A percentile compares a stretch with the other conserved stretches of the same genome.
phyloP scores from a whole-genome alignment of 2,888 invertebrate genomes.

The Apamea epomidion region DNA sequence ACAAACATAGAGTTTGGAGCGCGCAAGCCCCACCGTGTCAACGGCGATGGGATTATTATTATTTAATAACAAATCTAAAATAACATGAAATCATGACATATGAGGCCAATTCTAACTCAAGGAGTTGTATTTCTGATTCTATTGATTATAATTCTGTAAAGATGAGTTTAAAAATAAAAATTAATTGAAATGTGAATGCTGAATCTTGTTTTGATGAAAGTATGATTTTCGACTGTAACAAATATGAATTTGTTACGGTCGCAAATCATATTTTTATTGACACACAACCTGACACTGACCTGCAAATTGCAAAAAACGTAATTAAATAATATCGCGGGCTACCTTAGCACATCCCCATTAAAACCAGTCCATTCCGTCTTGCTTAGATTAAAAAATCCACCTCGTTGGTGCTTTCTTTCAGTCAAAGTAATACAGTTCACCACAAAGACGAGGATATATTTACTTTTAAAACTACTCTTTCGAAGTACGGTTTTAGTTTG shows the following conservation, averaged over 20 bases:
- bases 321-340: rapidly evolving
- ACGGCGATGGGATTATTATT: no score
- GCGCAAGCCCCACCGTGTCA: no score
- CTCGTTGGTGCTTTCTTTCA: slow-evolving; percentile 7
- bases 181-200: no score
- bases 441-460: slow-evolving; percentile 50
- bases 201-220: no score
- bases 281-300: neutral
- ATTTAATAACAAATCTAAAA: no score
- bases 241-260: neutral
- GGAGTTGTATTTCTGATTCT: neutral
- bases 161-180: no score
- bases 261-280: neutral
- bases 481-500: slow-evolving; percentile 28
- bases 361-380: neutral
- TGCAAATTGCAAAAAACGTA: neutral
- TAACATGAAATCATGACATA: neutral
- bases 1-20: no score
- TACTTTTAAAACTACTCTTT: slow-evolving; percentile 54
- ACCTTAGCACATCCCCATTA: neutral
- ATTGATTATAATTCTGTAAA: neutral
- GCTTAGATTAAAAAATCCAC: slow-evolving; percentile 6
- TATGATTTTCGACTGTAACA: no score
- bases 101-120: neutral
- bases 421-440: slow-evolving; percentile 33